phyloP scores from a whole-genome alignment of 2,797 vertebrate genomes.

The Poeciliopsis turneri region DNA sequence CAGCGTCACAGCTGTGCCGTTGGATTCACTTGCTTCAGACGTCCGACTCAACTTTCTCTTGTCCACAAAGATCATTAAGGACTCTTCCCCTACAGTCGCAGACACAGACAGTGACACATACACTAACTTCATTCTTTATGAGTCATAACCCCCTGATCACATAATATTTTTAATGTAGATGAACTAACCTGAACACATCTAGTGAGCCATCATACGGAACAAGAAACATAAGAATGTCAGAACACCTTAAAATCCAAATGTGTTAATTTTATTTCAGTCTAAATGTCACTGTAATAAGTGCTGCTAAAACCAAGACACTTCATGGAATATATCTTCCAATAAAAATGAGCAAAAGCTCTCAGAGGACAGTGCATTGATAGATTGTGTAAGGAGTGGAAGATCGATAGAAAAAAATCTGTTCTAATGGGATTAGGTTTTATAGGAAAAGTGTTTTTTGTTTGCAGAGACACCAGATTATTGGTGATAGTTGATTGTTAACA shows the following conservation, averaged over 20 bases:
- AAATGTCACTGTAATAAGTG: neutral
- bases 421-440: slow-evolving; percentile 34
- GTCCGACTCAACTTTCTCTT: slow-evolving; percentile 93
- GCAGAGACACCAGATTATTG: slow-evolving; percentile 9
- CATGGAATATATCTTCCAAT: slow-evolving; percentile 9
- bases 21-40: slow-evolving; percentile 85
- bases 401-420: slow-evolving; percentile 32
- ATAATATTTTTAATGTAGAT: slow-evolving; percentile 1
- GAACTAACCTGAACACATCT: slow-evolving; percentile 22
- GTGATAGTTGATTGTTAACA: slow-evolving; percentile 13
- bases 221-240: neutral
- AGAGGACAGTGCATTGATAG: slow-evolving; percentile 28
- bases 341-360: slow-evolving; percentile 14
- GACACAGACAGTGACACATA: slow-evolving; percentile 1
- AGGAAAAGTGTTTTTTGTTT: slow-evolving; percentile 42
- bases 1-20: slow-evolving; percentile 88
- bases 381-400: slow-evolving; percentile 1
- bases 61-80: slow-evolving; percentile 98
- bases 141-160: slow-evolving; percentile 4
- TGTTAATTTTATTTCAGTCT: neutral
- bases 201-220: neutral
- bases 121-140: slow-evolving; percentile 18
- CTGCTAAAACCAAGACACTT: slow-evolving; percentile 11
- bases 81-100: slow-evolving; percentile 89
- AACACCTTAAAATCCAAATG: neutral